Percentiles rank a stretch among this genome's conserved stretches.
phyloP scores from a whole-genome alignment of 2,113 vertebrate genomes.

The Rhabdornis inornatus region DNA sequence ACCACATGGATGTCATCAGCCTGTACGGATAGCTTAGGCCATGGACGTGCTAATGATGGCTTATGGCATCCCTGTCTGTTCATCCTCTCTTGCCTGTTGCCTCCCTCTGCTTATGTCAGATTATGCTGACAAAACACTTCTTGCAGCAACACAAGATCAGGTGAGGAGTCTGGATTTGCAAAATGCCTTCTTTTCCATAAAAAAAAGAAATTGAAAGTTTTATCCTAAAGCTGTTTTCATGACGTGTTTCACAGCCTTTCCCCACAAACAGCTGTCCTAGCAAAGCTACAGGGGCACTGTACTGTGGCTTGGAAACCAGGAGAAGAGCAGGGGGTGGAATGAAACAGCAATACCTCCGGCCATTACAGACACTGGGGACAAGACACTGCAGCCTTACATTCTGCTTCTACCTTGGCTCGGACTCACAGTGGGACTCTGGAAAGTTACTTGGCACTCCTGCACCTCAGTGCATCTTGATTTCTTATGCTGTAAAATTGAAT shows the following conservation, averaged over 20 bases:
- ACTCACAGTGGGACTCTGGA: neutral
- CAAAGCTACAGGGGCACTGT: neutral
- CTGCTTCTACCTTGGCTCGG: neutral
- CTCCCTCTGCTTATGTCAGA: neutral
- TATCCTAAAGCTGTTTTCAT: neutral
- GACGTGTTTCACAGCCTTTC: neutral
- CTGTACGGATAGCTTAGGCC: neutral
- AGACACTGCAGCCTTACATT: neutral
- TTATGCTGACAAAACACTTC: accelerated
- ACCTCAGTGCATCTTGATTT: neutral
- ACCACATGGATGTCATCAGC: conserved; percentile 24
- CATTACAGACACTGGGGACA: neutral
- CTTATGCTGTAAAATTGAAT: neutral
- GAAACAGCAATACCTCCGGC: neutral
- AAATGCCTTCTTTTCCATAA: neutral
- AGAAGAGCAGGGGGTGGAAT: neutral
- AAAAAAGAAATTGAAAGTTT: neutral
- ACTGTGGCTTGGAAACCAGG: neutral
- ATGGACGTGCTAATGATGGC: neutral
- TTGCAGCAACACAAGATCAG: neutral
- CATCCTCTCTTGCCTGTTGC: neutral
- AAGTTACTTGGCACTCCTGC: neutral
- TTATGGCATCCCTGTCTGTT: neutral
- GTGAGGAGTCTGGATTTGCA: neutral
- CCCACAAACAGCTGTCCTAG: neutral